Percentiles rank a stretch among this genome's conserved stretches.
Evolutionary conservation across 2,888 invertebrate species (phyloP).

Genomic region (Chorisops tibialis): DNA sequence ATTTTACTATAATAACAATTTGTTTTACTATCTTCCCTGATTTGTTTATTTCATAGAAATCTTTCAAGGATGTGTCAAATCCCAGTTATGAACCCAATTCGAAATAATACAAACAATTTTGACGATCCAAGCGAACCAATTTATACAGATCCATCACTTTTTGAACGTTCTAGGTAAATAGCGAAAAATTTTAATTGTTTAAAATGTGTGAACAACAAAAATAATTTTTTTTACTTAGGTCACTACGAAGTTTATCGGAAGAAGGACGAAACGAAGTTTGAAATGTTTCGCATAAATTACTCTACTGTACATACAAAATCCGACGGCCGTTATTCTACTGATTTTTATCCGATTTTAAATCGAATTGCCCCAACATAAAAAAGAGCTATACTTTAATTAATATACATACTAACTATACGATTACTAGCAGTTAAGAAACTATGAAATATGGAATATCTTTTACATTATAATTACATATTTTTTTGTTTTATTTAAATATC

Average conservation of each 20-base stretch:
- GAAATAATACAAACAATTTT: slow-evolving; percentile 57
- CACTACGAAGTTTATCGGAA: slow-evolving; percentile 48
- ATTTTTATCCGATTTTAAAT: too few species aligned
- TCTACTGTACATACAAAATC: too few species aligned
- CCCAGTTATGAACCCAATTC: slow-evolving; percentile 54
- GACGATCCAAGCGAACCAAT: slow-evolving; percentile 91
- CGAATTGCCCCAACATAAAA: too few species aligned
- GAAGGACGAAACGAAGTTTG: slow-evolving; percentile 41
- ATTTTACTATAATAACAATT: neutral
- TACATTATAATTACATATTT: too few species aligned
- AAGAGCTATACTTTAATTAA: too few species aligned
- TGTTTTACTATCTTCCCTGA: neutral
- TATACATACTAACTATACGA: too few species aligned
- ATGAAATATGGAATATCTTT: too few species aligned
- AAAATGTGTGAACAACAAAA: neutral
- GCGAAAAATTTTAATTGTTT: neutral
- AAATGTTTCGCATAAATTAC: neutral
- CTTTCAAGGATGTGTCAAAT: slow-evolving; percentile 53
- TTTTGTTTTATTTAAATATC: too few species aligned
- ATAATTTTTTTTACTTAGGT: slow-evolving; percentile 39
- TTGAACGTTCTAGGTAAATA: slow-evolving; percentile 71
- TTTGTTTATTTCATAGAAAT: slow-evolving; percentile 41
- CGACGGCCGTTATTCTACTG: too few species aligned
- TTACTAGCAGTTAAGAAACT: too few species aligned
- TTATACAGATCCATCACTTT: slow-evolving; percentile 87